phyloP scores from a whole-genome alignment of 2,797 vertebrate species.

The Trichosurus vulpecula region DNA sequence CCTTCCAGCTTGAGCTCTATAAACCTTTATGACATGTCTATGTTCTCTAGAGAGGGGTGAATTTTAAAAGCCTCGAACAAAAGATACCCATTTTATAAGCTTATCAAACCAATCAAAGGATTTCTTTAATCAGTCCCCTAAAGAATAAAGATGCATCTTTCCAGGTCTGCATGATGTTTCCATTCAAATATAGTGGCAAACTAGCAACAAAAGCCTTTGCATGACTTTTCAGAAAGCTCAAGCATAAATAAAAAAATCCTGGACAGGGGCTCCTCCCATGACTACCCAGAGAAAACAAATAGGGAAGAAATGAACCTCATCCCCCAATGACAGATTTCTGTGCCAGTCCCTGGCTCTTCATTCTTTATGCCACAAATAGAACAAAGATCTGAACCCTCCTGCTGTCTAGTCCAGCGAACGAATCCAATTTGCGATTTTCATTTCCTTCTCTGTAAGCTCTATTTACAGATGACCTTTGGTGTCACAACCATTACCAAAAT shows the following conservation, averaged over 20 bases:
- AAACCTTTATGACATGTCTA: neutral
- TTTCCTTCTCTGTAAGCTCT: slow-evolving; percentile 47
- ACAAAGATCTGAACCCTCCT: slow-evolving; percentile 7
- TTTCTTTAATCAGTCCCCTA: neutral
- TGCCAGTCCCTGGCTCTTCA: neutral
- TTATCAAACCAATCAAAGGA: neutral
- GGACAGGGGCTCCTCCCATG: slow-evolving; percentile 71
- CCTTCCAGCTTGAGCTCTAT: neutral
- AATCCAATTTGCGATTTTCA: slow-evolving; percentile 60
- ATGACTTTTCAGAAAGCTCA: slow-evolving; percentile 61
- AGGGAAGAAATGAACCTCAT: slow-evolving; percentile 13
- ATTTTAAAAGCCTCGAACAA: neutral
- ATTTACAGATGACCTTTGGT: slow-evolving; percentile 57
- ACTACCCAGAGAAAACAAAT: slow-evolving; percentile 72
- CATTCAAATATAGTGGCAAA: slow-evolving; percentile 38
- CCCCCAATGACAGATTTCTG: slow-evolving; percentile 49
- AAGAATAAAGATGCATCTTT: neutral
- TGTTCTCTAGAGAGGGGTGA: neutral
- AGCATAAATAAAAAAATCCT: slow-evolving; percentile 68
- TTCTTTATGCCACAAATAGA: slow-evolving; percentile 17
- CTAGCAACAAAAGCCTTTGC: slow-evolving; percentile 30
- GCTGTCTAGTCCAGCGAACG: slow-evolving; percentile 33
- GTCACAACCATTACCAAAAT: slow-evolving; percentile 55
- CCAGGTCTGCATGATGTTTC: slow-evolving; percentile 42
- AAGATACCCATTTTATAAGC: neutral